These are phyloP conservation scores for Archaeoteleia sp. DNA, from an alignment of 2,888 invertebrate genomes.

Conservation along the genomic window DNA sequence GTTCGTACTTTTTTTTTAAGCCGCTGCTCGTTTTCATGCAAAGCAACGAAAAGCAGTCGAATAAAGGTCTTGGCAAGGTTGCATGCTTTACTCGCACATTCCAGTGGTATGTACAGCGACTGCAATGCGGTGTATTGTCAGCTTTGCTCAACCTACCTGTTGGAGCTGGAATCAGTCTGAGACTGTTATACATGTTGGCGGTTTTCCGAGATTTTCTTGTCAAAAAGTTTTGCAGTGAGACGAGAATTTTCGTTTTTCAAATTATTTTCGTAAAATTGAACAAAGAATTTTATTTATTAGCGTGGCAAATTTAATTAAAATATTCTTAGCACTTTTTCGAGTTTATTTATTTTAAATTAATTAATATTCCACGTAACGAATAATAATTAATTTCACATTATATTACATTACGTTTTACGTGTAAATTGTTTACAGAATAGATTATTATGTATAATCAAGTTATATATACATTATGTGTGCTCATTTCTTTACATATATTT, in stretches of 20 bases:
- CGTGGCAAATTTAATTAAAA: slow-evolving; percentile 10
- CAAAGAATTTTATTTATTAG: slow-evolving; percentile 24
- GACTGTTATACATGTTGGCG: slow-evolving; percentile 42
- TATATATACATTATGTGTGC: no score
- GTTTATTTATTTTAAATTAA: no score
- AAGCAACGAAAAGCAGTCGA: slow-evolving; percentile 40
- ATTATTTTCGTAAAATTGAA: no score
- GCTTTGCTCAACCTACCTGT: slow-evolving; percentile 65
- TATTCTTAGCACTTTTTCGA: no score
- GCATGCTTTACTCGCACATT: slow-evolving; percentile 48
- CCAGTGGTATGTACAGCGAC: slow-evolving; percentile 47
- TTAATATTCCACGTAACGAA: no score
- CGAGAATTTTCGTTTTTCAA: no score
- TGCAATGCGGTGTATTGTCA: slow-evolving; percentile 66
- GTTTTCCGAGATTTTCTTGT: slow-evolving; percentile 51
- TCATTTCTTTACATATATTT: no score
- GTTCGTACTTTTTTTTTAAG: slow-evolving; percentile 24
- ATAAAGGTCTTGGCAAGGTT: slow-evolving; percentile 53
- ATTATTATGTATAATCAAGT: no score
- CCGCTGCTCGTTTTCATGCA: slow-evolving; percentile 28
- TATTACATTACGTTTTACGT: no score
- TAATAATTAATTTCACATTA: no score
- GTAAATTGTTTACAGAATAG: no score
- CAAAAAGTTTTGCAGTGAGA: no score
- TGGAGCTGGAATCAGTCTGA: slow-evolving; percentile 58